Evolutionary conservation across 2,888 invertebrate species (phyloP), one percentile per base, ranked within the genome.

Genomic region (Scelioninae gen. 1): DNA sequence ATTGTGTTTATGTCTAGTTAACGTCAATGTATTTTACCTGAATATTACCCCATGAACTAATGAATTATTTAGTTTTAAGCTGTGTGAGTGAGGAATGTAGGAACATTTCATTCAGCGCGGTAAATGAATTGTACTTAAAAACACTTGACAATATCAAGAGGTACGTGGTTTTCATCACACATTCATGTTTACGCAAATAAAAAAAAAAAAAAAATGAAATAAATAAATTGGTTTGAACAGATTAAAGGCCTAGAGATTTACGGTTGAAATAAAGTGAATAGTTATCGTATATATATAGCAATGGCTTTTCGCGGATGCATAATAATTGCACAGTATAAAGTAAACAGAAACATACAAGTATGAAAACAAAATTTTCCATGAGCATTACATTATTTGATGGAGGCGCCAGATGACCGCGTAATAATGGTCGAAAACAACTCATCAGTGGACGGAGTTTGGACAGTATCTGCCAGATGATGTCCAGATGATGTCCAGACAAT

Each of bases 71-170:
- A 38, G 32, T 16, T 56, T 56, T 9, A 23, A 4, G 8, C n/a
- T 16, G 8, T 8, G 45, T 45, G 13, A 60, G 11, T 29, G 60
- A 60, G 58, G 15, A 45, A 45, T 31, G 45, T 31, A 60, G 15
- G 43, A 60, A 29, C 31, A 31, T 60, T 60, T 60, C 45, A 45
- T 29, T 60, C 45, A 10, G 45, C 31, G n/a, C 31, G 29, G 43
- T 5, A 63, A 63, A 63, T 63, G 62, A 63, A 63, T 2, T 63
- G 47, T 47, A 47, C 62, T 63, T 63, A 47, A 63, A 63, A 63
- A 47, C 62, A 49, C 62, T 63, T 40, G 47, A 34, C 31, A 62
- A 62, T 16, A 63, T 63, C 49, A 34, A 34, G 49, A 49, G 38
- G n/a, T 63, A 11, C 63, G 43, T 63, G 38, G 38, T 49, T 63